Conservation (phyloP, 2,888 invertebrate genomes). For the Linnaemya vulpina region DNA sequence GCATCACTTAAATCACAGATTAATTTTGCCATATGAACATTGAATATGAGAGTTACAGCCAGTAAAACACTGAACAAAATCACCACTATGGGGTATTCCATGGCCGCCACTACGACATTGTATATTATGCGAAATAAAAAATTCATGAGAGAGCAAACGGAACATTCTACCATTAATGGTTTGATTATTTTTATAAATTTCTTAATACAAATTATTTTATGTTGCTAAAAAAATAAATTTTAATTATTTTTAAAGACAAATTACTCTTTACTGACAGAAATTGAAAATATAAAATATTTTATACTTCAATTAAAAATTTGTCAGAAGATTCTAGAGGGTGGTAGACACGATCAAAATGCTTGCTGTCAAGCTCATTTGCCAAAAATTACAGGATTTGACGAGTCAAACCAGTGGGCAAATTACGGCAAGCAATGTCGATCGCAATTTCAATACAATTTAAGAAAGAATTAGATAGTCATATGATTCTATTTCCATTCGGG, state of each 20-base stretch:
- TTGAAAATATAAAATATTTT: slow-evolving; percentile 33
- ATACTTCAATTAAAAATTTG: neutral
- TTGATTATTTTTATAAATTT: neutral
- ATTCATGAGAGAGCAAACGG: slow-evolving; percentile 72
- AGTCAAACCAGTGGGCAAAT: too few relatives aligned
- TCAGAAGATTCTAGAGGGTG: too few relatives aligned
- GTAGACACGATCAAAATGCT: too few relatives aligned
- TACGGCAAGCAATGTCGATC: too few relatives aligned
- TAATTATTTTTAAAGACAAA: slow-evolving; percentile 27
- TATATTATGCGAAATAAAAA: slow-evolving; percentile 71
- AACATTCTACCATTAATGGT: slow-evolving; percentile 71
- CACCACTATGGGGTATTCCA: slow-evolving; percentile 77
- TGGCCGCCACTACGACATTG: slow-evolving; percentile 73
- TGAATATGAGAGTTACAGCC: slow-evolving; percentile 74
- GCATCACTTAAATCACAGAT: slow-evolving; percentile 71
- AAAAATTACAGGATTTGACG: too few relatives aligned
- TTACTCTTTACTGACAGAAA: slow-evolving; percentile 28
- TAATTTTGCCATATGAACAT: slow-evolving; percentile 74
- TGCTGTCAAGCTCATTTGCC: too few relatives aligned
- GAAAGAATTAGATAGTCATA: too few relatives aligned
- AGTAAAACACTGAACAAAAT: slow-evolving; percentile 75
- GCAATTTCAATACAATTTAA: too few relatives aligned
- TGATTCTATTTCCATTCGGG: too few relatives aligned
- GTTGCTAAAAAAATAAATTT: slow-evolving; percentile 29
- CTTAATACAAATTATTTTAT: neutral